Evolutionary conservation across 2,888 invertebrate species (phyloP).

Genomic region (Lithosia quadra): DNA sequence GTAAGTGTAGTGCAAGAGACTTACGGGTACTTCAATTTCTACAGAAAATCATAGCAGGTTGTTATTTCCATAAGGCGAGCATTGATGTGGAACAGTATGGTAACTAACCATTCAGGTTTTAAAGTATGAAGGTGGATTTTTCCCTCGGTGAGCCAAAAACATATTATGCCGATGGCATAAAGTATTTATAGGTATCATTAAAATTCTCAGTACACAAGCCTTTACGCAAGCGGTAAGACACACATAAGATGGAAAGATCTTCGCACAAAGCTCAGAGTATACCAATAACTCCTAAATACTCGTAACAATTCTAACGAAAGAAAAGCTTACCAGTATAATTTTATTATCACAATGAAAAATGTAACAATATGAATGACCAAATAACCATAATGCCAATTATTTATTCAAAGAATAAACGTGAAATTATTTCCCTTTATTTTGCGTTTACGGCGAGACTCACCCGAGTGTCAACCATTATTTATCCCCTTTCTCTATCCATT

Average conservation of each 20-base stretch:
- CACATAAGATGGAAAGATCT: not conserved
- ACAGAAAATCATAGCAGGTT: too few relatives aligned
- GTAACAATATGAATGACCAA: slow-evolving; percentile 46
- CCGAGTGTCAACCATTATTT: slow-evolving; percentile 65
- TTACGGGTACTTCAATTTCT: too few relatives aligned
- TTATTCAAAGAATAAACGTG: slow-evolving; percentile 46
- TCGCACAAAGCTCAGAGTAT: not conserved
- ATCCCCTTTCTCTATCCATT: slow-evolving; percentile 71
- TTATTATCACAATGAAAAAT: slow-evolving; percentile 30
- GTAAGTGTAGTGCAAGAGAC: too few relatives aligned
- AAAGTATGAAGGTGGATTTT: not conserved
- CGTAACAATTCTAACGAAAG: not conserved
- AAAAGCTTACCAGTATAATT: slow-evolving; percentile 20
- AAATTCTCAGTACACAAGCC: not conserved
- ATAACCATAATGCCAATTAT: slow-evolving; percentile 50
- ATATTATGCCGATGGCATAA: too few relatives aligned
- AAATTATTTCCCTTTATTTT: slow-evolving; percentile 58
- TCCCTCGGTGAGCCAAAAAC: too few relatives aligned
- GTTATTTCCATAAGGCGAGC: too few relatives aligned
- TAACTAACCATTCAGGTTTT: not conserved
- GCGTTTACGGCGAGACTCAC: slow-evolving; percentile 53
- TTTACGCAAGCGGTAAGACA: too few relatives aligned
- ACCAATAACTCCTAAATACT: not conserved
- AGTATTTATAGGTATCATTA: too few relatives aligned
- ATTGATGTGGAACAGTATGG: too few relatives aligned